Base-by-base conservation (phyloP, 2,888 invertebrate species). In the Oscheius sp. region DNA sequence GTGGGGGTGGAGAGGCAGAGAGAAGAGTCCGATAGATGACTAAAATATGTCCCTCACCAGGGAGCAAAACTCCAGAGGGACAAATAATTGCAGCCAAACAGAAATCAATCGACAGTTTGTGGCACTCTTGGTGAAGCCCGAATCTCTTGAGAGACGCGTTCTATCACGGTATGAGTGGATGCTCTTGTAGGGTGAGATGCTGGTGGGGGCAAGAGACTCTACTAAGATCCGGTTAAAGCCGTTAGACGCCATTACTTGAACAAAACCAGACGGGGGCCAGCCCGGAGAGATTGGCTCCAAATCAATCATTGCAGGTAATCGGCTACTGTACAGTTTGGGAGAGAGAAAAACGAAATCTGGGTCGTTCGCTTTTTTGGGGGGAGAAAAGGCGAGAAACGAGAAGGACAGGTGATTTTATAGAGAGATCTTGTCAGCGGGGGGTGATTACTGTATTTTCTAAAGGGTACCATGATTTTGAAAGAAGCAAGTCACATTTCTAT, bases 151-250 rank as follows among this genome's bases (percentile, higher is more conserved):
- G 55, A 50, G 20, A 12, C n/a, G 17, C 55, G 55, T 55, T 55
- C 27, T 4, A n/a, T n/a, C n/a, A n/a, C n/a, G 29, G 12, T n/a
- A n/a, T 25, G 55, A 55, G 55, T 29, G n/a, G n/a, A n/a, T n/a
- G 29, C 39, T 61, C 61, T 37, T 46, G 31, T 55, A 55, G 34
- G 63, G 29, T n/a, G 31, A 50, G 33, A 27, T 48, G 31, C 20
- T 33, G 64, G 29, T 29, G 50, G 33, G 33, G 42, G 25, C 29
- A 33, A 29, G 25, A 27, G 29, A 50, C 27, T 23, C 17, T 15
- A 23, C 10, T 23, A 31, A 29, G 23, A 64, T 31, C 64, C 64
- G 48, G 64, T 64, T 50, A 50, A 46, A 25, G 33, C 61, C 61
- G 25, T 42, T 45, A 25, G 17, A 34, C 17, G 20, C 29, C 61